Percentiles rank a stretch among this genome's conserved stretches.
phyloP scores from a whole-genome alignment of 1,140 invertebrate genomes.

The Drosophila burlai region DNA sequence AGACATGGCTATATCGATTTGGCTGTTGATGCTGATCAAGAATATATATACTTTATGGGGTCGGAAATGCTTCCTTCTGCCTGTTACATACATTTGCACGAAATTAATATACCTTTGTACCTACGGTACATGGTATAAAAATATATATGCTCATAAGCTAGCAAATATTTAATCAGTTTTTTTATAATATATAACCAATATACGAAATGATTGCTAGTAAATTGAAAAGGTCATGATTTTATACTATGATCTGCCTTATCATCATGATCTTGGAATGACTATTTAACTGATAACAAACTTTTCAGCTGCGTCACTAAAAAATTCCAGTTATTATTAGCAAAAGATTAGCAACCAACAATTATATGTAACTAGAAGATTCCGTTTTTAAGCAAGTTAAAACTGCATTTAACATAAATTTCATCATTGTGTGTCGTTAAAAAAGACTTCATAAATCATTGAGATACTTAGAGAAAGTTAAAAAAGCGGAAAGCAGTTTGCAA shows the following conservation, averaged over 20 bases:
- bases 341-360: constrained; percentile 1
- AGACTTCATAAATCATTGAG: neutral
- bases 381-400: no score
- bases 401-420: neutral
- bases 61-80: no score
- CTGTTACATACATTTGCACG: no score
- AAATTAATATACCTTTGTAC: no score
- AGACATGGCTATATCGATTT: no score
- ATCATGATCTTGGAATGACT: constrained; percentile 9
- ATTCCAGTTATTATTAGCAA: constrained; percentile 4
- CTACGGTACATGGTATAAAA: no score
- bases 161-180: neutral
- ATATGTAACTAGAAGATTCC: neutral
- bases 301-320: constrained; percentile 5
- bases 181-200: neutral
- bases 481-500: neutral
- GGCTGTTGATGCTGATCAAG: no score
- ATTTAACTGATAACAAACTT: neutral
- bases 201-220: neutral
- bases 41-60: no score
- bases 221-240: constrained; percentile 3
- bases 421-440: neutral
- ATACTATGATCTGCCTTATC: neutral
- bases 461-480: neutral
- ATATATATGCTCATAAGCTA: neutral